These are phyloP conservation scores for Chanos chanos DNA, from an alignment of 2,797 vertebrate species.

Conservation along the genomic window DNA sequence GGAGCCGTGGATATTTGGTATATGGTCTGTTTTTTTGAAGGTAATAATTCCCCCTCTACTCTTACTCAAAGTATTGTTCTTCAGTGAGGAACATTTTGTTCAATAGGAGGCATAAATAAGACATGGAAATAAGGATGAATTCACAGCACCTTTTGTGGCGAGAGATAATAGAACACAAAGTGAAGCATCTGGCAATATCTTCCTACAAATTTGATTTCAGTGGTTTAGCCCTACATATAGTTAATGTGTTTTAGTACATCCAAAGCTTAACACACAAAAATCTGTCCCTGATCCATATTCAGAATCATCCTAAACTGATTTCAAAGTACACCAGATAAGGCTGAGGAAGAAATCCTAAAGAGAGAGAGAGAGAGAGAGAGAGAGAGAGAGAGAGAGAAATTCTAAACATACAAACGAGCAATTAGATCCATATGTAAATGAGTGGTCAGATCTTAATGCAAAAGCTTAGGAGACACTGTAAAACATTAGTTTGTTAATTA, in stretches of 20 bases:
- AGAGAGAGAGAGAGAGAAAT: background rate
- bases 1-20: too few species aligned
- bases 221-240: slow-evolving; percentile 20
- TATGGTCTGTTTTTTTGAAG: too few species aligned
- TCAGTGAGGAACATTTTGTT: too few species aligned
- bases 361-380: slow-evolving; percentile 14
- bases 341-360: slow-evolving; percentile 62
- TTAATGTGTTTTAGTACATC: slow-evolving; percentile 38
- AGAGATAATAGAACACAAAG: too few species aligned
- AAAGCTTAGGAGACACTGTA: slow-evolving; percentile 64
- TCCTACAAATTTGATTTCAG: background rate
- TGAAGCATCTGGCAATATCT: too few species aligned
- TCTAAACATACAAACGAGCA: too few species aligned
- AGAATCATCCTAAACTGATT: slow-evolving; percentile 67
- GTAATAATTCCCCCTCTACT: too few species aligned
- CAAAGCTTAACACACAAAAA: slow-evolving; percentile 51
- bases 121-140: too few species aligned
- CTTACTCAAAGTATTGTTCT: too few species aligned
- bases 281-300: slow-evolving; percentile 68
- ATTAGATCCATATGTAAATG: slow-evolving; percentile 68
- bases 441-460: slow-evolving; percentile 64
- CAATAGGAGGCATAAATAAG: too few species aligned
- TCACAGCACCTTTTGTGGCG: too few species aligned
- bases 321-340: slow-evolving; percentile 65
- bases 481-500: slow-evolving; percentile 54